Conservation (phyloP, 2,113 vertebrate species). For the Pygoscelis adeliae region DNA sequence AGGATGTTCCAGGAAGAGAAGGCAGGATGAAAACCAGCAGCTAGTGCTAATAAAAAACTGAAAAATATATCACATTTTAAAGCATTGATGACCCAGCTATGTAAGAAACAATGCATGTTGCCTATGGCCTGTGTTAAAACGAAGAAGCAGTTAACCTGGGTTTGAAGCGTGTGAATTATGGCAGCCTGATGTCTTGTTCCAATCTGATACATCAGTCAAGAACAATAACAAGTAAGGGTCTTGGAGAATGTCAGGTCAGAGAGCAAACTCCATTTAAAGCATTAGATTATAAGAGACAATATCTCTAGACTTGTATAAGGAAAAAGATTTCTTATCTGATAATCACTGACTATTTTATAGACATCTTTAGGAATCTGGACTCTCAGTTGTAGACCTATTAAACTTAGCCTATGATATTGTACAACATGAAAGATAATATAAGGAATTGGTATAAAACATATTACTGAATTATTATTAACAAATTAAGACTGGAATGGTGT, state of each 20-base stretch:
- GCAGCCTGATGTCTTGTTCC: background rate
- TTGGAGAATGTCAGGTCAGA: background rate
- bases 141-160: background rate
- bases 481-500: background rate
- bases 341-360: background rate
- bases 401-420: background rate
- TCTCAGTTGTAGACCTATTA: background rate
- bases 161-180: background rate
- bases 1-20: background rate
- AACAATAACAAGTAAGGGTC: background rate
- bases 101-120: background rate
- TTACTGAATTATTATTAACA: background rate
- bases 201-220: background rate
- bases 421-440: background rate
- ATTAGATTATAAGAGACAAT: background rate
- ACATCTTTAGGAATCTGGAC: background rate
- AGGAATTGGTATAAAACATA: background rate
- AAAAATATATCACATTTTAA: background rate
- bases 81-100: background rate
- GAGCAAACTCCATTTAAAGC: background rate
- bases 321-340: background rate
- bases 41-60: background rate
- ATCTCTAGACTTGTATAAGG: background rate
- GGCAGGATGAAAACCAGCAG: background rate
- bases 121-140: background rate